Base-by-base conservation (phyloP, 1,140 invertebrate genomes). In the Tetramorium alpestre region DNA sequence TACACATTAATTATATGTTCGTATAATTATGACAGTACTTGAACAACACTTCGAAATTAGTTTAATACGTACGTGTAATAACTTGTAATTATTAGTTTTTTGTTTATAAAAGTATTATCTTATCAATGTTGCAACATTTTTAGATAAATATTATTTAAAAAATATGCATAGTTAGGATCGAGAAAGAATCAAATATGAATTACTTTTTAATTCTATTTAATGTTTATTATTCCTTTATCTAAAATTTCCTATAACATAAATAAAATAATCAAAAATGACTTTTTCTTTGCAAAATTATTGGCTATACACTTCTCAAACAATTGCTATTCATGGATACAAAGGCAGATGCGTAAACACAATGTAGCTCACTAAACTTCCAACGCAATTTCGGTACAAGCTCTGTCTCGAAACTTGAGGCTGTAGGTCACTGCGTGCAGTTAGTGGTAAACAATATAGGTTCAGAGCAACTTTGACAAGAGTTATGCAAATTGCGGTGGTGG, bases 401-500 rank as follows among this genome's bases (percentile, higher is more conserved):
- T 64, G 44, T 78, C 44, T 64, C 58, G 58, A 47, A 77, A 77
- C 56, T 77, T 77, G 22, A 77, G 10, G 41, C 41, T 47, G 41
- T n/a, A 64, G 76, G 44, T 51, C 60, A 78, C 25, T 33, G 44
- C 28, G 58, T 65, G 54, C 18, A 78, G 41, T 64, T 62, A 64
- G 25, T 4, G 41, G 22, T 64, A 64, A 78, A 78, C 76, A 78
- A 64, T 77, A 77, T 54, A 41, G 41, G 22, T 78, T 44, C 41
- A 7, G 25, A 28, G 6, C 11, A 78, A 78, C 76, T 78, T 78
- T 10, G 56, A 78, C 76, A 56, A 78, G 44, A 78, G 58, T 78
- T 78, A 78, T 78, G 60, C 44, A 78, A 78, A 78, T 78, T 78
- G 76, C 76, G 44, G 58, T 41, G 10, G 22, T 13, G 25, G 16